These are phyloP conservation scores for Chiroxiphia lanceolata DNA, from an alignment of 2,797 vertebrate genomes.

Conservation along the genomic window DNA sequence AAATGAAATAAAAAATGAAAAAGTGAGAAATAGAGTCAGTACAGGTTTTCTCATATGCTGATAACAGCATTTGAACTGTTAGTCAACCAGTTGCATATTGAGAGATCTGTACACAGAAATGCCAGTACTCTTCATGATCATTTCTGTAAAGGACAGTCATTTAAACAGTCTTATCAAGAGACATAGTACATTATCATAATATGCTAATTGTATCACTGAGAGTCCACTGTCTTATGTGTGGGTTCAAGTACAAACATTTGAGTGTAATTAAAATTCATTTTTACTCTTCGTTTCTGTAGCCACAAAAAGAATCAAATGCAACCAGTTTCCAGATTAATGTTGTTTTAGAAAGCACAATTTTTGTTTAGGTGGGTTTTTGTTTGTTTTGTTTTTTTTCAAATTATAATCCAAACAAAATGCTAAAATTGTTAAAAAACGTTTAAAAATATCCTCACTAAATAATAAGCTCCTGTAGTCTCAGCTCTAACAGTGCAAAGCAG, in stretches of 20 bases:
- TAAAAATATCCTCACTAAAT: not conserved
- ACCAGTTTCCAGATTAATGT: not conserved
- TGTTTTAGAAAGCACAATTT: not conserved
- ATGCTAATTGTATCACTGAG: not conserved
- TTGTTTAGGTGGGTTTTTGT: not conserved
- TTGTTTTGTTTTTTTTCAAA: not conserved
- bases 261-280: not conserved
- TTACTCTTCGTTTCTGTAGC: not conserved
- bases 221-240: not conserved
- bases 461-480: not conserved
- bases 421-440: not conserved
- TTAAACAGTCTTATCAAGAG: not conserved
- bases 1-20: not conserved
- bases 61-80: not conserved
- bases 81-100: not conserved
- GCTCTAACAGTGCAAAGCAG: not conserved
- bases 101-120: not conserved
- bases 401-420: not conserved
- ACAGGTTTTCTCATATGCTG: not conserved
- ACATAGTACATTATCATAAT: not conserved
- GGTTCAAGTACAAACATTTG: not conserved
- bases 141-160: not conserved
- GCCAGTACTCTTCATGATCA: not conserved
- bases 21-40: not conserved
- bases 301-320: not conserved